phyloP scores from a whole-genome alignment of 2,888 invertebrate genomes.

The Chrysotoxum bicinctum region DNA sequence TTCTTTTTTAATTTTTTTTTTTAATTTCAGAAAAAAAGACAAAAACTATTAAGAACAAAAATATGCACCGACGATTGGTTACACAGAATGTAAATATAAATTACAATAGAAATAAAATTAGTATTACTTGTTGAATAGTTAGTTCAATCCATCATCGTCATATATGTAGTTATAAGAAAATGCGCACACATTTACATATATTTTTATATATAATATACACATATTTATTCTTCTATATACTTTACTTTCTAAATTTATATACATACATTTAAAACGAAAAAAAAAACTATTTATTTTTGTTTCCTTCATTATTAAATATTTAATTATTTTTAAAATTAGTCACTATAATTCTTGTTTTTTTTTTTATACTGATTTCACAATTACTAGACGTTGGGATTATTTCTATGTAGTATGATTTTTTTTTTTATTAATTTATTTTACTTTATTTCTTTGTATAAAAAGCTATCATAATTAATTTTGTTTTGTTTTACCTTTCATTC shows the following conservation, averaged over 20 bases:
- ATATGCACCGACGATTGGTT: conserved; percentile 24
- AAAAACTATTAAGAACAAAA: background rate
- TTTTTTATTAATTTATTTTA: conserved; percentile 13
- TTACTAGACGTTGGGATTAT: conserved; percentile 73
- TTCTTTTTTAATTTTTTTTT: conserved; percentile 11
- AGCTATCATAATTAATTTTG: conserved; percentile 51
- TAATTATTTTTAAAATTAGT: conserved; percentile 54
- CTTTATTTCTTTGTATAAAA: conserved; percentile 69
- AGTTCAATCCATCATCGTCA: conserved; percentile 48
- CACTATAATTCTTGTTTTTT: conserved; percentile 44
- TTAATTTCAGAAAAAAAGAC: background rate
- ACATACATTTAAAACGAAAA: conserved; percentile 39
- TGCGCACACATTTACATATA: conserved; percentile 6
- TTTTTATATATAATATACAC: background rate
- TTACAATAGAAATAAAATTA: background rate
- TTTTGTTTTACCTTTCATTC: conserved; percentile 28
- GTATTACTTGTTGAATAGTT: background rate
- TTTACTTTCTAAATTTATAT: conserved; percentile 7
- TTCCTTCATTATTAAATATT: conserved; percentile 52
- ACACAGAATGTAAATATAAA: conserved; percentile 31
- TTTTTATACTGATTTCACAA: conserved; percentile 59
- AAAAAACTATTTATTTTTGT: background rate
- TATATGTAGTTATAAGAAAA: background rate
- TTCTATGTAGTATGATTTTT: conserved; percentile 68
- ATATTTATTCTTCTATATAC: conserved; percentile 7